Evolutionary conservation across 2,797 vertebrate genomes (phyloP).

Genomic region (Ctenochaetus hawaiiensis): DNA sequence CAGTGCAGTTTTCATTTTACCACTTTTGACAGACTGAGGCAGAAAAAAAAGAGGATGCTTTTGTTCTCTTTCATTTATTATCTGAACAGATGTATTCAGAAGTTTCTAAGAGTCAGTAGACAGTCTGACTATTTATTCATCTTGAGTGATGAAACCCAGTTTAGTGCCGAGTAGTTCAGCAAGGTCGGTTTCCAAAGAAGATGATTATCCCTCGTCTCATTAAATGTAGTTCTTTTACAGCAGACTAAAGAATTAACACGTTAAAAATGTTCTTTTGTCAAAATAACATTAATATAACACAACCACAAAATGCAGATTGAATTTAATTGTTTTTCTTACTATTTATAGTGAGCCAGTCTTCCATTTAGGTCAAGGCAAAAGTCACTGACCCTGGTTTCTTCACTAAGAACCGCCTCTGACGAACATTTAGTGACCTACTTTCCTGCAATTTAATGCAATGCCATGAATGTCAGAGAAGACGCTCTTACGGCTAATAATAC

Average conservation of each 20-base stretch:
- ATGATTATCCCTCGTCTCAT: background rate
- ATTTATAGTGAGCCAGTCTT: background rate
- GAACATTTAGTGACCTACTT: slow-evolving; percentile 38
- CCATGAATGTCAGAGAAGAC: slow-evolving; percentile 37
- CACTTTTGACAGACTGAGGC: slow-evolving; percentile 13
- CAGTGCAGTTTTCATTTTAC: background rate
- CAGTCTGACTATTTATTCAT: slow-evolving; percentile 3
- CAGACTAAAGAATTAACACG: background rate
- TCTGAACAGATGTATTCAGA: slow-evolving; percentile 30
- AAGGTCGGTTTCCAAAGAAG: slow-evolving; percentile 15
- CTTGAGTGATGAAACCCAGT: slow-evolving; percentile 23
- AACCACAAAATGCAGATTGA: background rate
- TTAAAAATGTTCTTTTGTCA: background rate
- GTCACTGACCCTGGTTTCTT: background rate
- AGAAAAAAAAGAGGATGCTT: background rate
- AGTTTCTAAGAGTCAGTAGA: slow-evolving; percentile 16
- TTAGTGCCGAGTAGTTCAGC: slow-evolving; percentile 20
- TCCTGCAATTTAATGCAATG: slow-evolving; percentile 30
- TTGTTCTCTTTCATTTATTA: slow-evolving; percentile 33
- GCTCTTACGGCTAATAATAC: slow-evolving; percentile 40
- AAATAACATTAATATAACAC: background rate
- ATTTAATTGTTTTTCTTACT: background rate
- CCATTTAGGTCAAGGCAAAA: background rate
- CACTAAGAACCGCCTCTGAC: background rate
- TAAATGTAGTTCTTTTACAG: background rate